phyloP scores from a whole-genome alignment of 2,113 vertebrate genomes.

The Lucifuga dentata region DNA sequence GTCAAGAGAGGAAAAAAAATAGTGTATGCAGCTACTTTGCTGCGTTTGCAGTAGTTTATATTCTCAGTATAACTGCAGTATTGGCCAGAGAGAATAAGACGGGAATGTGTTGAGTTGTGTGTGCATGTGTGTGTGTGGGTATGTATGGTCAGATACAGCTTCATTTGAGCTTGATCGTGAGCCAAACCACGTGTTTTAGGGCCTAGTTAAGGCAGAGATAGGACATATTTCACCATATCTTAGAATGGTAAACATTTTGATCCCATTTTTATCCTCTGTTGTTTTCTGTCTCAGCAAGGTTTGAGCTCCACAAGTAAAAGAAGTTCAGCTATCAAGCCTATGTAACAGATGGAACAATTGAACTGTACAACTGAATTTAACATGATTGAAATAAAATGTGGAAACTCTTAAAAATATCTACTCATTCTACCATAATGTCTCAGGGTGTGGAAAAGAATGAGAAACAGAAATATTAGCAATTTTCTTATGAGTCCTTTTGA shows the following conservation, averaged over 20 bases:
- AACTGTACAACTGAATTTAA: too few species aligned
- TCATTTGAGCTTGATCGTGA: too few species aligned
- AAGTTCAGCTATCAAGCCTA: neutral
- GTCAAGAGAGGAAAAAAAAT: conserved; percentile 5
- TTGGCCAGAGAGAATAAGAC: neutral
- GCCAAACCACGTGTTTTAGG: too few species aligned
- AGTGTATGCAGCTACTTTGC: neutral
- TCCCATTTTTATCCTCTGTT: too few species aligned
- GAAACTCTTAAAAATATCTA: conserved; percentile 18
- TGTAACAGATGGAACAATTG: neutral
- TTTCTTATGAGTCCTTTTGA: conserved; percentile 37
- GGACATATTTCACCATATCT: too few species aligned
- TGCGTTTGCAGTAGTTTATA: neutral
- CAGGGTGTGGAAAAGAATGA: conserved; percentile 13
- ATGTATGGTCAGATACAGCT: too few species aligned
- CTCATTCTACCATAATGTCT: conserved; percentile 32
- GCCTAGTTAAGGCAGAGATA: too few species aligned
- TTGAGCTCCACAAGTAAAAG: too few species aligned
- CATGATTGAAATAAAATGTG: too few species aligned
- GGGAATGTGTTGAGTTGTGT: neutral
- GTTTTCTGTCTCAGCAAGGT: too few species aligned
- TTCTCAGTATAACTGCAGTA: neutral
- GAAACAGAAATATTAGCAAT: conserved; percentile 35
- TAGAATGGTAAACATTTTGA: too few species aligned
- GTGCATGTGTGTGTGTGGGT: neutral